Conservation (phyloP, 2,888 invertebrate species). For the Mactromeris polynyma region DNA sequence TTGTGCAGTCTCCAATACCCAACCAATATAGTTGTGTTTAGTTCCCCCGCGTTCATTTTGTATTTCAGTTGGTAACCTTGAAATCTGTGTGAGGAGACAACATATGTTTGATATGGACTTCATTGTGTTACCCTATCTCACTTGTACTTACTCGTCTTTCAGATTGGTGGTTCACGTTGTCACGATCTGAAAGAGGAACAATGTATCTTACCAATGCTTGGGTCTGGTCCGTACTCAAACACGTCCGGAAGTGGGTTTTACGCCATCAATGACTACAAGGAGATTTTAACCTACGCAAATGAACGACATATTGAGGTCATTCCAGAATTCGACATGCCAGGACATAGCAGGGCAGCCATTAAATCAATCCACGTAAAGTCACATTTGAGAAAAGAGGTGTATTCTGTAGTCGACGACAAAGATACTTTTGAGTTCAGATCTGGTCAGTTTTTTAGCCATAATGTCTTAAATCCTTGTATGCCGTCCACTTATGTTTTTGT, state of each 20-base stretch:
- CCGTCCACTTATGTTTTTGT: conserved; percentile 82
- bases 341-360: conserved; percentile 83
- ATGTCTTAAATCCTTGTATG: conserved; percentile 84
- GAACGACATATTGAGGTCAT: conserved; percentile 81
- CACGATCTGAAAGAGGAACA: conserved; percentile 77
- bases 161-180: conserved; percentile 82
- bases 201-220: conserved; percentile 83
- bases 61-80: too few species aligned
- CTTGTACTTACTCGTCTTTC: conserved; percentile 3
- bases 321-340: conserved; percentile 86
- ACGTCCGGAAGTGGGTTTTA: conserved; percentile 81
- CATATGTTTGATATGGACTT: too few species aligned
- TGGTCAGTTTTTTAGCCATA: conserved; percentile 81
- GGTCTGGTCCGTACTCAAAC: conserved; percentile 76
- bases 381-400: conserved; percentile 62
- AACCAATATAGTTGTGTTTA: too few species aligned
- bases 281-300: conserved; percentile 82
- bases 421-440: conserved; percentile 75
- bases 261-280: conserved; percentile 79
- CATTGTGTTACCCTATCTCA: too few species aligned
- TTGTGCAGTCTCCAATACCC: too few species aligned
- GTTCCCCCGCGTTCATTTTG: too few species aligned
- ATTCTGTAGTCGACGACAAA: conserved; percentile 75
- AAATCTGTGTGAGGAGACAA: too few species aligned
- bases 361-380: conserved; percentile 79